These are phyloP conservation scores for Uloborus diversus DNA, from an alignment of 1,140 invertebrate species.

Conservation along the genomic window DNA sequence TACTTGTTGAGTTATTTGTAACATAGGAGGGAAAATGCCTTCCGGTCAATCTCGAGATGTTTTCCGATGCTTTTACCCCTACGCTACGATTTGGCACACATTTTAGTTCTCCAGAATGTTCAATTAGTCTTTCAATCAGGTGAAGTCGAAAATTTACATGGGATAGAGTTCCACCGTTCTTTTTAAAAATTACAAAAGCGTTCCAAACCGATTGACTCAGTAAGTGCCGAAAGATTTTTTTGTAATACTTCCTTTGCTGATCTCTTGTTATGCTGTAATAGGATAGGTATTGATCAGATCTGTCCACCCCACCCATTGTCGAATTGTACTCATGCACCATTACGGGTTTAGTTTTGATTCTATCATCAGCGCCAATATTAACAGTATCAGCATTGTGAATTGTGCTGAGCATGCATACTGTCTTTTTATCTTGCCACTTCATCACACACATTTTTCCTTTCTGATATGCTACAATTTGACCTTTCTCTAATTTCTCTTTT, in stretches of 20 bases:
- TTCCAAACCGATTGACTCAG: neutral
- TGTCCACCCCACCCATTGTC: neutral
- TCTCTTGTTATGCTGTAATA: neutral
- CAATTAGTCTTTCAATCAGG: neutral
- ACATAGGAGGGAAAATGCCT: neutral
- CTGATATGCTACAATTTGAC: neutral
- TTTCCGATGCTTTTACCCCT: neutral
- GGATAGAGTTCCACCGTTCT: neutral
- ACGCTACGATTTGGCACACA: neutral
- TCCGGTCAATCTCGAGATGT: neutral
- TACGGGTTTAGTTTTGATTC: neutral
- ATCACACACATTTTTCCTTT: neutral
- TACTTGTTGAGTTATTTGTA: no score
- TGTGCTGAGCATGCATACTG: neutral
- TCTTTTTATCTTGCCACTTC: neutral
- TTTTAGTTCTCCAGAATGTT: neutral
- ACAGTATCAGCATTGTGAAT: neutral
- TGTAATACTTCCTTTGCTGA: constrained; percentile 1
- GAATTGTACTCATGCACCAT: neutral
- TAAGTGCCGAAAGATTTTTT: neutral
- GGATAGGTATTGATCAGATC: neutral
- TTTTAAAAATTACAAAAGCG: neutral
- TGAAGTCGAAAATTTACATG: neutral
- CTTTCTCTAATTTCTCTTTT: neutral
- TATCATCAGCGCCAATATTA: neutral